These are phyloP conservation scores for Archilochus colubris DNA, from an alignment of 2,113 vertebrate species.

Conservation along the genomic window DNA sequence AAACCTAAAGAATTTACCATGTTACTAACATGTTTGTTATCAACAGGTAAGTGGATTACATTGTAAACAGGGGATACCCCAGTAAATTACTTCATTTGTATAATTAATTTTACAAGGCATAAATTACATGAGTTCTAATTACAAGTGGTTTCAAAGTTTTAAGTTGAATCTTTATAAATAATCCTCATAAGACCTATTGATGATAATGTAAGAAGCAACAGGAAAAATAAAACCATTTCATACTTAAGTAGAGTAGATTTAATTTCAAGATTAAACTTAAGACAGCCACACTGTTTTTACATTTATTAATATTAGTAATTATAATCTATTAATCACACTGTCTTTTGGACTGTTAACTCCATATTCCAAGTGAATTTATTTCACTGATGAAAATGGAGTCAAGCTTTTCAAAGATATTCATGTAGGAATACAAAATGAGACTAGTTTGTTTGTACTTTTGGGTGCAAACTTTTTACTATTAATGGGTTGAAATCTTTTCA, in stretches of 20 bases:
- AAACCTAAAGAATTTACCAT: neutral
- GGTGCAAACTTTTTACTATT: slow-evolving; percentile 27
- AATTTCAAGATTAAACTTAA: neutral
- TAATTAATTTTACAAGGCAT: neutral
- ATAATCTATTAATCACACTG: neutral
- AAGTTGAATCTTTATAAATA: neutral
- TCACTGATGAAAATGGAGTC: neutral
- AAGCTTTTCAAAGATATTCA: neutral
- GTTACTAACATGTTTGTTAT: neutral
- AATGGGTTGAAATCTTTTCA: slow-evolving; percentile 7
- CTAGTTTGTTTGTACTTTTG: neutral
- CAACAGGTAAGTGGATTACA: neutral
- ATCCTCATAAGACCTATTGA: neutral
- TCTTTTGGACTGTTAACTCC: neutral
- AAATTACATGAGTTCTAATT: neutral
- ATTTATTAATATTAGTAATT: neutral
- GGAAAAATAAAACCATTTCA: neutral
- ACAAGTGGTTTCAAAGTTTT: neutral
- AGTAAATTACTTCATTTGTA: neutral
- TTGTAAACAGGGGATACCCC: neutral
- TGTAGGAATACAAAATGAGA: slow-evolving; percentile 4
- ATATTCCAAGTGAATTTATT: neutral
- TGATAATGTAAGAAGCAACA: neutral
- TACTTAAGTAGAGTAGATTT: neutral
- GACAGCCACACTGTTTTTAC: accelerated